Base-by-base conservation (phyloP, 1,140 invertebrate genomes). In the Dendroctonus ponderosae region DNA sequence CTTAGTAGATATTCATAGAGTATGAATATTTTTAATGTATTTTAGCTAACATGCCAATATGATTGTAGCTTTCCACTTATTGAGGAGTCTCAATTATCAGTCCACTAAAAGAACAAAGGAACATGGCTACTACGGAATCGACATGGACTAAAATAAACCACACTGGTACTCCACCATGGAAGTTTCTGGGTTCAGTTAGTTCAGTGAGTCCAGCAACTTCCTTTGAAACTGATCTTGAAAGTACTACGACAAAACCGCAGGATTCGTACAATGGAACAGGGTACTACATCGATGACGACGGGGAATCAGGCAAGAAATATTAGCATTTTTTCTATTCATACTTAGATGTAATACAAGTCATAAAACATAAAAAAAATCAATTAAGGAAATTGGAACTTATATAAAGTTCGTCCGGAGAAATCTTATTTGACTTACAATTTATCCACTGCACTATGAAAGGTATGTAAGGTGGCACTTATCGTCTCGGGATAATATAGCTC, bases 251-350 rank as follows among this genome's bases (percentile, higher is more conserved):
- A 8, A 61, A 52, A 40, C 37, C 38, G n/a, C 40, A 61, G 38
- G 58, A 54, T 11, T 26, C 64, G 7, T 61, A 46, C 46, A 76
- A 76, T 66, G 74, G 70, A 40, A 77, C 76, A 6, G 76, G 76
- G 11, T 77, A 73, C 58, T 77, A 75, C 67, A 75, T 77, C 50
- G 76, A 77, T 26, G 76, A 77, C 48, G 76, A 77, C 43, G 68
- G 58, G 9, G 76, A 58, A 43, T 58, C 40, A 58, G n/a, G 40
- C 14, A 58, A 37, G n/a, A 15, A 43, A 7, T 12, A n/a, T 38
- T 11, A 14, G 2, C 1, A n/a, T 12, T 44, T 50, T 15, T 6
- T 15, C 26, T 5, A 40, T 26, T 50, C 12, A 12, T 7, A 44
- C 15, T 26, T 37, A 56, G 39, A 57, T 40, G n/a, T 8, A 42